Evolutionary conservation across 2,888 invertebrate genomes (phyloP).

Genomic region (Drosophila gaucha): DNA sequence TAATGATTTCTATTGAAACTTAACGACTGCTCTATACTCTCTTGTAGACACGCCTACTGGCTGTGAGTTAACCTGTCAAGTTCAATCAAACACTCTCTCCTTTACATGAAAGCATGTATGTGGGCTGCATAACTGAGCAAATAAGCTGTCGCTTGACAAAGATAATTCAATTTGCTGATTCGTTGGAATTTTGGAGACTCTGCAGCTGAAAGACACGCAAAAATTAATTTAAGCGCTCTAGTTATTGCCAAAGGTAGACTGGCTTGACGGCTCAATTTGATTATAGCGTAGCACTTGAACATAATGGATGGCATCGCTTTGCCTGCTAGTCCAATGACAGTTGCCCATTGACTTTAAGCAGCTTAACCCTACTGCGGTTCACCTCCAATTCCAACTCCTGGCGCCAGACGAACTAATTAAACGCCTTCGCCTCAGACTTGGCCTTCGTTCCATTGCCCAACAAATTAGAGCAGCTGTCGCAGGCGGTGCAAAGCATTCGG

Average conservation of each 20-base stretch:
- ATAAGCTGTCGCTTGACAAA: conserved; percentile 13
- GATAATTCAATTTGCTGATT: conserved; percentile 43
- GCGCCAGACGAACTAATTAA: conserved; percentile 66
- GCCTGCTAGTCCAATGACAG: conserved; percentile 32
- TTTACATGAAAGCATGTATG: background rate
- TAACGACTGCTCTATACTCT: background rate
- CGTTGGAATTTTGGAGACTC: conserved; percentile 43
- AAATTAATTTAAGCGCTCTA: conserved; percentile 66
- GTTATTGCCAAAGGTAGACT: conserved; percentile 35
- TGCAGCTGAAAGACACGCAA: conserved; percentile 31
- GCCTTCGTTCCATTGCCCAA: conserved; percentile 39
- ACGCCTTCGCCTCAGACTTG: conserved; percentile 49
- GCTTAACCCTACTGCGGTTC: conserved; percentile 72
- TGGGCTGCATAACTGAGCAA: conserved; percentile 18
- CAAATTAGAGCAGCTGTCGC: conserved; percentile 72
- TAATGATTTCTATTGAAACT: background rate
- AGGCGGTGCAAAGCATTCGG: conserved; percentile 49
- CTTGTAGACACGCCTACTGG: no score
- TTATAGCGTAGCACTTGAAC: conserved; percentile 41
- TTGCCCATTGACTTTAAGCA: conserved; percentile 43
- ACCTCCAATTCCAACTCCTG: conserved; percentile 56
- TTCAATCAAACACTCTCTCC: background rate
- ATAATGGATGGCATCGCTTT: conserved; percentile 52
- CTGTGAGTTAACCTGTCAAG: background rate
- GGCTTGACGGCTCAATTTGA: conserved; percentile 55